A percentile compares a stretch with the other conserved stretches of the same genome.
These are phyloP conservation scores for Hemichromis elongatus DNA, from an alignment of 2,113 vertebrate species.

Conservation along the genomic window DNA sequence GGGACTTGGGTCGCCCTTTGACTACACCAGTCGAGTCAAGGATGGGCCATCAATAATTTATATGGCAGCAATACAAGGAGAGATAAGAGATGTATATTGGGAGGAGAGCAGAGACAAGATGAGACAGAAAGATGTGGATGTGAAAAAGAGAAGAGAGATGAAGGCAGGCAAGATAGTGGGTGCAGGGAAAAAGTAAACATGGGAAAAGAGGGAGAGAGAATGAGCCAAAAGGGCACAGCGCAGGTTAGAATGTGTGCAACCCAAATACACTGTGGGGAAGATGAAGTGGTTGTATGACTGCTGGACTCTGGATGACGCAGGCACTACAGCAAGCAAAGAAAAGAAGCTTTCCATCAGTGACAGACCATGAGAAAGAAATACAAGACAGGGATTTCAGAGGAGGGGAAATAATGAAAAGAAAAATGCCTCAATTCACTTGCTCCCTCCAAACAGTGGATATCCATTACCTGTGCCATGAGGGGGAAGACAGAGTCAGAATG, in stretches of 20 bases:
- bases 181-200: not conserved
- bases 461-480: slow-evolving; percentile 12
- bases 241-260: slow-evolving; percentile 3
- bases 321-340: not conserved
- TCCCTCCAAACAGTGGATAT: slow-evolving; percentile 9
- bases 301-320: not conserved
- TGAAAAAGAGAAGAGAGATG: not conserved
- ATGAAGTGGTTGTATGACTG: not conserved
- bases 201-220: not conserved
- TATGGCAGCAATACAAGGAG: slow-evolving; percentile 29
- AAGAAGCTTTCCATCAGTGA: not conserved
- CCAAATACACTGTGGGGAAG: not conserved
- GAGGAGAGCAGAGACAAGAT: not conserved
- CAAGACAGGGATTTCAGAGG: not conserved
- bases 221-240: not conserved
- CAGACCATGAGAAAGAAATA: not conserved
- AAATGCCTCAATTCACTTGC: slow-evolving; percentile 28
- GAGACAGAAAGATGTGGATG: not conserved
- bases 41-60: slow-evolving; percentile 67
- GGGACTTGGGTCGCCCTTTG: slow-evolving; percentile 53
- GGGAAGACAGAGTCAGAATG: not conserved
- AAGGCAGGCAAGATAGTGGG: not conserved
- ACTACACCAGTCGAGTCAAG: slow-evolving; percentile 54
- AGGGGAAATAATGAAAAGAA: slow-evolving; percentile 11
- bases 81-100: slow-evolving; percentile 27